A percentile compares a stretch with the other conserved stretches of the same genome.
Conservation (phyloP, 1,140 invertebrate genomes). For the Proctacanthus coquilletti region DNA sequence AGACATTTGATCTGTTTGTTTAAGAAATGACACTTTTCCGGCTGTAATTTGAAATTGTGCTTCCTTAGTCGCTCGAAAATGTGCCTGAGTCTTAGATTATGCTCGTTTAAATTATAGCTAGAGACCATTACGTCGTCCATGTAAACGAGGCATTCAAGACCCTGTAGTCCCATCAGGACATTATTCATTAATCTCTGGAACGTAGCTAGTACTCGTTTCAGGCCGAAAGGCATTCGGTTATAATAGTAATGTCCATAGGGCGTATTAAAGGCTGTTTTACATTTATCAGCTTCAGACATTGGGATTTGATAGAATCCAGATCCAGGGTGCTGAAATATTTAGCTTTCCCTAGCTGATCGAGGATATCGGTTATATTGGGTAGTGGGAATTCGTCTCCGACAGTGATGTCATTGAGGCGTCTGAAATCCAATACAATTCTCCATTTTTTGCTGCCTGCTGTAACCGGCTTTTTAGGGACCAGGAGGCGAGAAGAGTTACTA, state of each 20-base stretch:
- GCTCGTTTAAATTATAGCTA: neutral
- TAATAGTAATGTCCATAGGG: conserved; percentile 12
- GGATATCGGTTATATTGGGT: conserved; percentile 7
- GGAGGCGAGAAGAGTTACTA: too few relatives aligned
- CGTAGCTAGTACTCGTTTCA: conserved; percentile 10
- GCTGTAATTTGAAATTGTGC: conserved; percentile 1
- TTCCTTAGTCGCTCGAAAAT: conserved; percentile 3
- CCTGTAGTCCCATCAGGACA: conserved; percentile 2
- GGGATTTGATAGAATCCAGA: too few relatives aligned
- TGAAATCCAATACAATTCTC: conserved; percentile 15
- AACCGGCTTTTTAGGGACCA: too few relatives aligned
- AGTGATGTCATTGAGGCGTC: conserved; percentile 12
- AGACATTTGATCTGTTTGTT: too few relatives aligned
- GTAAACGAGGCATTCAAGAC: conserved; percentile 2
- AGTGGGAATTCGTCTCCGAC: conserved; percentile 5
- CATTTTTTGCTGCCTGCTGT: conserved; percentile 3
- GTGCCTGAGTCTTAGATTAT: neutral
- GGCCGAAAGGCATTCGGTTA: conserved; percentile 11
- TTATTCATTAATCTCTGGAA: conserved; percentile 18
- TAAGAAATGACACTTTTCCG: conserved; percentile 5
- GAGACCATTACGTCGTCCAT: conserved; percentile 2
- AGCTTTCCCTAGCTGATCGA: conserved; percentile 4
- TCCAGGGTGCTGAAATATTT: conserved; percentile 6
- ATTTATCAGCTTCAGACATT: conserved; percentile 11
- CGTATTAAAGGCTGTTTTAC: conserved; percentile 30